These are phyloP conservation scores for Platyrinchus mystaceus DNA, from an alignment of 2,797 vertebrate genomes.

Conservation along the genomic window DNA sequence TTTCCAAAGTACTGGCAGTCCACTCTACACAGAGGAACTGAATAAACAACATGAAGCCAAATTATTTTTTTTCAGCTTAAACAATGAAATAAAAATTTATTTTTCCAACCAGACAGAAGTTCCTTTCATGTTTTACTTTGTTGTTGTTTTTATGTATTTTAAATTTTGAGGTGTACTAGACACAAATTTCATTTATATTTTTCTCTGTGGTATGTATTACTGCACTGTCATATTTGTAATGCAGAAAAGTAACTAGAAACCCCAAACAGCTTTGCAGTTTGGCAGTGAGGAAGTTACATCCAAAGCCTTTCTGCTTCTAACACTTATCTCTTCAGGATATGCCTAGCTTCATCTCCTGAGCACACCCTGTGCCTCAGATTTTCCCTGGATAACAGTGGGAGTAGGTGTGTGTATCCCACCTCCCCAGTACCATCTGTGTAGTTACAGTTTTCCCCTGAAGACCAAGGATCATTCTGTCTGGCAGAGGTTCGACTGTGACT, in stretches of 20 bases:
- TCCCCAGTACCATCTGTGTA: neutral
- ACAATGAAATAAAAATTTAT: neutral
- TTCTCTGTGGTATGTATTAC: neutral
- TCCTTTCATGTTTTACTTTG: neutral
- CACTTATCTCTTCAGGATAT: neutral
- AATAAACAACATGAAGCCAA: neutral
- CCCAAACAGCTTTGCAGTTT: neutral
- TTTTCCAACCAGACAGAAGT: neutral
- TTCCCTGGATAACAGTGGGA: neutral
- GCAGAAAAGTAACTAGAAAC: neutral
- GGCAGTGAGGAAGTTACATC: neutral
- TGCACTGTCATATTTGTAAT: neutral
- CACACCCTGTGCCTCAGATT: neutral
- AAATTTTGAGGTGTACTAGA: neutral
- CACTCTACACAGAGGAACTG: fast-evolving
- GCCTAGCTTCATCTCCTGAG: neutral
- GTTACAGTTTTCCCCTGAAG: neutral
- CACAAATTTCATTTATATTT: neutral
- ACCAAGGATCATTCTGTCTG: neutral
- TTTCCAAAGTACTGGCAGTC: neutral
- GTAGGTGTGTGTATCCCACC: neutral
- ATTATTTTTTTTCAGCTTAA: neutral
- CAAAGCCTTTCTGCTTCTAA: neutral
- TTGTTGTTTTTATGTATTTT: neutral
- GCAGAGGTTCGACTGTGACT: neutral